Evolutionary conservation across 2,797 vertebrate species (phyloP), one percentile per base, ranked within the genome.

Genomic region (Sphenopsis melanotis): DNA sequence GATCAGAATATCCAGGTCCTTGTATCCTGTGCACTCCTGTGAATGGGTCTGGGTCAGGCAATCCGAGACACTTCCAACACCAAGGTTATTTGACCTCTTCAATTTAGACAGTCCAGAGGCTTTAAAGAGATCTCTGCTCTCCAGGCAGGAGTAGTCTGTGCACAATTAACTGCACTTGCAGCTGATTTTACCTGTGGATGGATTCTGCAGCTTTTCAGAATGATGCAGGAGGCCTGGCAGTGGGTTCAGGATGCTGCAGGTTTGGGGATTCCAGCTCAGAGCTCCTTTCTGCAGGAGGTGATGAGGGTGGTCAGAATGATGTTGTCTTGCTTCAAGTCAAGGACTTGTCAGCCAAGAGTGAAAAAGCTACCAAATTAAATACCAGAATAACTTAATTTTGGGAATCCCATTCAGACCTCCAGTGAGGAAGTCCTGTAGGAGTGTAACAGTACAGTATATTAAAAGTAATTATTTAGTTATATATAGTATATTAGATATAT

Each of bases 231-330:
- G 50, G 22, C 23, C 39, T 52, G 26, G 75, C 41, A 30, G n/a
- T 0, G 0, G 24, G 2, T 20, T 68, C 0, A 3, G 34, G 57
- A 26, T 71, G 64, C 60, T 55, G 53, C 2, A 4, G 49, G 27
- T n/a, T 49, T 22, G 59, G 30, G 6, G 19, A 36, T 79, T 80
- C 32, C 32, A 20, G 16, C 57, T 78, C 9, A 1, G 2, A 21
- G 9, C 8, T 49, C 47, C 32, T 32, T 13, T 46, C 12, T 11
- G 6, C 52, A 41, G 49, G 37, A 87, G 10, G 8, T 6, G 3
- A 5, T 23, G 32, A 68, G 30, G 13, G 7, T 46, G 36, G 4
- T 32, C 2, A 2, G 49, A 63, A 47, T 57, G 19, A 27, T 36
- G 29, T 7, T 71, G 23, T 24, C 50, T 41, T 42, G 12, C 39